Evolutionary conservation across 1,140 invertebrate species (phyloP).

Genomic region (Drosophila murphyi): DNA sequence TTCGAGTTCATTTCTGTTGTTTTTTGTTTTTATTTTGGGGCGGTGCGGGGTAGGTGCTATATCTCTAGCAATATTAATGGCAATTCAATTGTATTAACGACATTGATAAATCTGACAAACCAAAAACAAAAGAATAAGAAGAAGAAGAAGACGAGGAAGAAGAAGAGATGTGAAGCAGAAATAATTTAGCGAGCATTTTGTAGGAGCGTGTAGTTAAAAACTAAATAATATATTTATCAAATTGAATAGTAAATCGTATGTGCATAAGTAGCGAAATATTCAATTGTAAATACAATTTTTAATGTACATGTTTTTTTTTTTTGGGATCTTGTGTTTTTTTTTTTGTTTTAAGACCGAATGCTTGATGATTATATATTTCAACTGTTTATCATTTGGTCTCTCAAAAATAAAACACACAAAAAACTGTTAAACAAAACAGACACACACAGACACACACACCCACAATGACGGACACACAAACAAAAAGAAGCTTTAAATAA

Average conservation of each 20-base stretch:
- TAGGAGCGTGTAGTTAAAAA: constrained; percentile 71
- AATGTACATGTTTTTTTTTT: constrained; percentile 24
- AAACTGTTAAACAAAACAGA: constrained; percentile 28
- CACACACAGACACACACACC: constrained; percentile 43
- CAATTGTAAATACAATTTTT: constrained; percentile 74
- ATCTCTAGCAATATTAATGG: constrained; percentile 74
- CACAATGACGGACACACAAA: constrained; percentile 47
- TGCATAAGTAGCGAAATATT: constrained; percentile 75
- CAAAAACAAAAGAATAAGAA: constrained; percentile 32
- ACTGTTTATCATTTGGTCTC: constrained; percentile 31
- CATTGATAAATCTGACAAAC: constrained; percentile 65
- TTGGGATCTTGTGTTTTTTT: constrained; percentile 35
- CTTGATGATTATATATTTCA: constrained; percentile 23
- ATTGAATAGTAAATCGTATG: constrained; percentile 61
- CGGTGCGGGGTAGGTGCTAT: constrained; percentile 28
- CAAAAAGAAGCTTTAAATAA: constrained; percentile 79
- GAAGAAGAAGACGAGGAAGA: no score
- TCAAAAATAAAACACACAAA: constrained; percentile 16
- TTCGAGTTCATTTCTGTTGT: neutral
- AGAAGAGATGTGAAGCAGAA: neutral
- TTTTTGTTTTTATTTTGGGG: neutral
- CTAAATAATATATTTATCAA: constrained; percentile 55
- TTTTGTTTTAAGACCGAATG: constrained; percentile 33
- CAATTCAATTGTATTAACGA: constrained; percentile 80
- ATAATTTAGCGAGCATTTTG: constrained; percentile 52